A percentile compares a stretch with the other conserved stretches of the same genome.
Conservation (phyloP, 2,113 vertebrate species). For the Phyllopteryx taeniolatus region DNA sequence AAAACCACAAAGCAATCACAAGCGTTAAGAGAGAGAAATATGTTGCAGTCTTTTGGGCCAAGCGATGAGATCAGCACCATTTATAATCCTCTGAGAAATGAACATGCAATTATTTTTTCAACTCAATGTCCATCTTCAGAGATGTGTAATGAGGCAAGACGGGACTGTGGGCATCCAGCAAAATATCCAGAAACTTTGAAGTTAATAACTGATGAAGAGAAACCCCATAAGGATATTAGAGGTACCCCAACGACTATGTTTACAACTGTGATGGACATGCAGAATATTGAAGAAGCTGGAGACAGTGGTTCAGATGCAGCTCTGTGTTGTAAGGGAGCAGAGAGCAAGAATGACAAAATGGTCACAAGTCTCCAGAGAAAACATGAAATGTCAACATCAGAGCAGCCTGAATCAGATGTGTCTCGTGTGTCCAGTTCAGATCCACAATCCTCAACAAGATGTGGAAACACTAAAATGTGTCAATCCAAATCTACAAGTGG, state of each 20-base stretch:
- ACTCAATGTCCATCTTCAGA: not conserved
- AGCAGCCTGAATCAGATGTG: not conserved
- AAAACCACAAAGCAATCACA: not conserved
- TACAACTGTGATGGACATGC: slow-evolving; percentile 22
- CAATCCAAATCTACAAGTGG: not conserved
- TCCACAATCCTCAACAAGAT: not conserved
- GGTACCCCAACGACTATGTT: slow-evolving; percentile 7
- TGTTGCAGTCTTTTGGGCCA: not conserved
- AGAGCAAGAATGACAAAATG: not conserved
- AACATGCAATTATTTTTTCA: not conserved
- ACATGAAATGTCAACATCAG: not conserved
- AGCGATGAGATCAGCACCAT: not conserved
- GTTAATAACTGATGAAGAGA: not conserved
- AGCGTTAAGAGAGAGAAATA: slow-evolving; percentile 1
- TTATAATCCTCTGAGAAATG: not conserved
- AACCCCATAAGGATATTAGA: not conserved
- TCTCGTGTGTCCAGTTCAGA: not conserved
- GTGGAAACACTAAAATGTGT: not conserved
- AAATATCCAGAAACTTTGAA: slow-evolving; percentile 2
- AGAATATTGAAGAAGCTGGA: not conserved
- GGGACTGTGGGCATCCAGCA: not conserved
- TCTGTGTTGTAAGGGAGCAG: not conserved
- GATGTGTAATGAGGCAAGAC: not conserved
- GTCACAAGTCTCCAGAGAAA: slow-evolving; percentile 9
- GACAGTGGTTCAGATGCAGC: slow-evolving; percentile 6